phyloP scores from a whole-genome alignment of 2,113 vertebrate genomes.

The Gallinago undulata region DNA sequence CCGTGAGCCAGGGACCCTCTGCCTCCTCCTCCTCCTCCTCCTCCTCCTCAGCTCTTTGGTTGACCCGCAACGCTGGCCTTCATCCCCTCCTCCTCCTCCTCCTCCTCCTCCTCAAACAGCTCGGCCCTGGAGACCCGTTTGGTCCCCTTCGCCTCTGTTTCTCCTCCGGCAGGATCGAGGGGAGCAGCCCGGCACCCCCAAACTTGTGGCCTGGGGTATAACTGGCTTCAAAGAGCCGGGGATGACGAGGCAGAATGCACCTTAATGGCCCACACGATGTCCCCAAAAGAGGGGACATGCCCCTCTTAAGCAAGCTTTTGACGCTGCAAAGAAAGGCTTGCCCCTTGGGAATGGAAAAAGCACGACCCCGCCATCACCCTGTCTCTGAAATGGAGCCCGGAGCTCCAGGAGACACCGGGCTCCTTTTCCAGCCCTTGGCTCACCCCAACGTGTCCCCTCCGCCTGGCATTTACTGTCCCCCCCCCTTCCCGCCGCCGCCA shows the following conservation, averaged over 20 bases:
- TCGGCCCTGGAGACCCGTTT: rapidly evolving
- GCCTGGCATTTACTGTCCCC: neutral
- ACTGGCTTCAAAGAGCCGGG: rapidly evolving
- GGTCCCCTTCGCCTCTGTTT: neutral
- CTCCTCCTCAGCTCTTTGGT: neutral
- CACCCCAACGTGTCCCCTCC: neutral
- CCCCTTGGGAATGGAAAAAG: neutral
- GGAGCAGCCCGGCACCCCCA: neutral
- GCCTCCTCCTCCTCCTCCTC: too few species aligned
- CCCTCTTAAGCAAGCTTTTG: neutral
- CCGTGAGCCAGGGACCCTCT: neutral
- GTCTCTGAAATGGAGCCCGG: rapidly evolving
- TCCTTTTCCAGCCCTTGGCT: neutral
- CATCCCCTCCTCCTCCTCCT: neutral
- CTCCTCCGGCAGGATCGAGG: rapidly evolving
- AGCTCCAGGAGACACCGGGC: neutral
- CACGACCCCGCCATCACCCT: neutral
- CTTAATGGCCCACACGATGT: neutral
- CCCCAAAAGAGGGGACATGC: neutral
- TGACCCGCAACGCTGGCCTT: neutral
- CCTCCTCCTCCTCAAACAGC: neutral
- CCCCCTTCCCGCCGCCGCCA: neutral
- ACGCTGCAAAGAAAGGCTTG: neutral
- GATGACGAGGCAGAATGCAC: neutral
- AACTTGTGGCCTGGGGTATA: rapidly evolving